Evolutionary conservation across 2,888 invertebrate species (phyloP).

Genomic region (Desoria tigrina): DNA sequence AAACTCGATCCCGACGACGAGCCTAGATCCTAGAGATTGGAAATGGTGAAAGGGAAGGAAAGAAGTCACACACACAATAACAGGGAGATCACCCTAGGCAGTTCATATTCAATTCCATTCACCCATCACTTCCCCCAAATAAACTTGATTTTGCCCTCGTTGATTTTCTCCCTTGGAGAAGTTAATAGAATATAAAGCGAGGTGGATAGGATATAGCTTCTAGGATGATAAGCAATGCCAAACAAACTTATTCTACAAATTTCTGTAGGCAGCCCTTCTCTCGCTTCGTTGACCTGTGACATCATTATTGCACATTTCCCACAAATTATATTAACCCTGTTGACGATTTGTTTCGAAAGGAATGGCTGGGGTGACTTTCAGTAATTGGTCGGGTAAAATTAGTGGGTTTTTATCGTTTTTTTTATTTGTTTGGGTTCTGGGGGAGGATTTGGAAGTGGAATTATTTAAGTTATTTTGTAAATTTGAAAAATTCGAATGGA

Average conservation of each 20-base stretch:
- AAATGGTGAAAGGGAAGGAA: neutral
- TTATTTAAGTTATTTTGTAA: no score
- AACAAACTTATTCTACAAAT: neutral
- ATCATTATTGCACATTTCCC: slow-evolving; percentile 9
- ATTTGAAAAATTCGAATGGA: no score
- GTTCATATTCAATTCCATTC: slow-evolving; percentile 9
- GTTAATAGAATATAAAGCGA: no score
- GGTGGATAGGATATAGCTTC: no score
- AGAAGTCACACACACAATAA: slow-evolving; percentile 3
- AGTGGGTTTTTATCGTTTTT: no score
- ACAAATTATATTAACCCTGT: neutral
- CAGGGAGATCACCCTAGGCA: slow-evolving; percentile 9
- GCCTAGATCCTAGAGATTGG: no score
- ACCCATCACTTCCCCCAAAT: slow-evolving; percentile 18
- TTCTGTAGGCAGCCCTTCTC: slow-evolving; percentile 1
- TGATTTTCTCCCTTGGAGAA: neutral
- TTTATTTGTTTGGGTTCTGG: no score
- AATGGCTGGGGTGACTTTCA: no score
- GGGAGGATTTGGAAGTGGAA: no score
- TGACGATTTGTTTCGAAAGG: no score
- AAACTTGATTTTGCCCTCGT: slow-evolving; percentile 5
- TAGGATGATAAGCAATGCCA: no score
- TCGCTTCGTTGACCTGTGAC: slow-evolving; percentile 8
- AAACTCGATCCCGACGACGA: neutral
- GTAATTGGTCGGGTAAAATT: no score